A percentile compares a stretch with the other conserved stretches of the same genome.
Conservation (phyloP, 2,113 vertebrate genomes). For the Corythoichthys haematopterus region DNA sequence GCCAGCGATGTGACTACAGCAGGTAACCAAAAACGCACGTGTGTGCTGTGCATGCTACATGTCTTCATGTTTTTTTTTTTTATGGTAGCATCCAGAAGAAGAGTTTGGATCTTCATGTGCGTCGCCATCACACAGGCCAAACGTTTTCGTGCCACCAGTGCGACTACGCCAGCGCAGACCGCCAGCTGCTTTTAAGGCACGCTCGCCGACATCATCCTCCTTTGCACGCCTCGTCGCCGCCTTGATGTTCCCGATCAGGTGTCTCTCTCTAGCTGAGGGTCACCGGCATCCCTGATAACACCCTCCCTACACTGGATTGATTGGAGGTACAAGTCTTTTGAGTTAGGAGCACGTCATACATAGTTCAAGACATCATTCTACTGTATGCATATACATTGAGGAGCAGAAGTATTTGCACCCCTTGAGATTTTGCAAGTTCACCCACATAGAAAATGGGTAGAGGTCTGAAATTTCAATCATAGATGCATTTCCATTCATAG, state of each 20-base stretch:
- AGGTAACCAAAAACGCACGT: conserved; percentile 48
- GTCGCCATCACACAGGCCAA: conserved; percentile 63
- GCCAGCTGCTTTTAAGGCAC: conserved; percentile 63
- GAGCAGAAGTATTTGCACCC: no score
- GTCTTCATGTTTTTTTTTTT: not conserved
- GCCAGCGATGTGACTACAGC: conserved; percentile 61
- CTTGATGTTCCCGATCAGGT: not conserved
- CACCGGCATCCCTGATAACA: no score
- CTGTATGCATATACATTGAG: no score
- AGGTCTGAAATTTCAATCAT: no score
- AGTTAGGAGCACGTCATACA: no score
- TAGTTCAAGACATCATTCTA: no score
- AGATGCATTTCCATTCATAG: no score
- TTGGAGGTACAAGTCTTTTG: no score
- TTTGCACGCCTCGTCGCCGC: not conserved
- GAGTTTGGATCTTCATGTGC: conserved; percentile 70
- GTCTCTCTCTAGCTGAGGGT: no score
- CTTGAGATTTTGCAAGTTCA: no score
- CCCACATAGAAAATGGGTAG: no score
- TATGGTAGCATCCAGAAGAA: conserved; percentile 70
- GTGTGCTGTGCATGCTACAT: not conserved
- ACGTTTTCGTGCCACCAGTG: conserved; percentile 67
- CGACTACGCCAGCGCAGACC: conserved; percentile 63
- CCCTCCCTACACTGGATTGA: no score
- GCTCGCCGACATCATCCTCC: conserved; percentile 57